These are phyloP conservation scores for Capitulum mitella DNA, from an alignment of 2,888 invertebrate species.

Conservation along the genomic window DNA sequence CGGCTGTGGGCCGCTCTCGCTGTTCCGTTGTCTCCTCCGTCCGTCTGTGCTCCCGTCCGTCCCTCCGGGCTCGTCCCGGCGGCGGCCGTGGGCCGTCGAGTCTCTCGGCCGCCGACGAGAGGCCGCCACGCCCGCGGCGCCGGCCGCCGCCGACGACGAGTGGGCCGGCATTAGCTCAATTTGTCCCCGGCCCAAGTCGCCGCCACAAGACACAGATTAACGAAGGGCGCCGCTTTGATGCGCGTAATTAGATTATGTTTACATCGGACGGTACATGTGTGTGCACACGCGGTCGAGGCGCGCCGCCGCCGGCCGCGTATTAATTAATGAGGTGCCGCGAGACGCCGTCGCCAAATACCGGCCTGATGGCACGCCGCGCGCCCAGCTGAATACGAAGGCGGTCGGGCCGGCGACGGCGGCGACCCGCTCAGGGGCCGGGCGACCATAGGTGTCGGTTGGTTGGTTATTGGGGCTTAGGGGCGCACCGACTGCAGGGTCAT, in stretches of 20 bases:
- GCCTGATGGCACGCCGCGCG: background rate
- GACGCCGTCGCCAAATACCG: background rate
- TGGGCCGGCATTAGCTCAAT: constrained; percentile 17
- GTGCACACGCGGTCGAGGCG: background rate
- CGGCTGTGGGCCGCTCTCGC: no score
- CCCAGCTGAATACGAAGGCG: background rate
- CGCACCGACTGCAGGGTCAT: no score
- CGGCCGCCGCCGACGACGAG: background rate
- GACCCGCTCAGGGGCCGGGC: no score
- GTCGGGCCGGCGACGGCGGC: background rate
- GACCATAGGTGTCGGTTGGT: no score
- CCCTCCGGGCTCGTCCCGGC: background rate
- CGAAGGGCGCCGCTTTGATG: constrained; percentile 9
- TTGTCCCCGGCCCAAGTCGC: background rate
- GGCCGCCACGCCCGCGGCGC: background rate
- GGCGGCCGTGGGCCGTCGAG: background rate
- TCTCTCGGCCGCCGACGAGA: background rate
- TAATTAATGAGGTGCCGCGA: constrained; percentile 13
- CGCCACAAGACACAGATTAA: constrained; percentile 23
- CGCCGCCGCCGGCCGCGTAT: background rate
- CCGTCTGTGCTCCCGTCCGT: no score
- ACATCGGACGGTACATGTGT: background rate
- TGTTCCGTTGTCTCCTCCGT: no score
- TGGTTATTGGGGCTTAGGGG: no score
- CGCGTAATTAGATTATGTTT: constrained; percentile 21